These are phyloP conservation scores for Leucopsar rothschildi DNA, from an alignment of 2,113 vertebrate genomes.

Conservation along the genomic window DNA sequence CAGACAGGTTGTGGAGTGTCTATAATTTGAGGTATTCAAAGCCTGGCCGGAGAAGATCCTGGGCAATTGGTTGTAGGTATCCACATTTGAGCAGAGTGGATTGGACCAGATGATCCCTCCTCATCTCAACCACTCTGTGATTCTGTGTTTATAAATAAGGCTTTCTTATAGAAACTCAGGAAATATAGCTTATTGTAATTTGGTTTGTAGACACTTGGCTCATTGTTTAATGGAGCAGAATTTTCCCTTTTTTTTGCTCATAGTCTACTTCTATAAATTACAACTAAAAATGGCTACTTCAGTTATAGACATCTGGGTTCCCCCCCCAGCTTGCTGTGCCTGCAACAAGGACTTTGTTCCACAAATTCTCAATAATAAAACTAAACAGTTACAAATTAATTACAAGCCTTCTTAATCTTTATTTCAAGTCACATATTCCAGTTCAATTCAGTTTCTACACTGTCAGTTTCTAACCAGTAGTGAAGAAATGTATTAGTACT, in stretches of 20 bases:
- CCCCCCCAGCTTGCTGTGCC: accelerated
- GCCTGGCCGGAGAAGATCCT: neutral
- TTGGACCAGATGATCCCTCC: neutral
- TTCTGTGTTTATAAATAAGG: neutral
- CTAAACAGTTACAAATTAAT: neutral
- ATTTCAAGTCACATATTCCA: neutral
- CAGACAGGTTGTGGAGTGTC: neutral
- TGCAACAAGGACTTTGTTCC: neutral
- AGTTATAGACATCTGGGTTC: accelerated
- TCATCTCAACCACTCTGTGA: neutral
- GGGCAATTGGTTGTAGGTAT: neutral
- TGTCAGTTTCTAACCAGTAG: neutral
- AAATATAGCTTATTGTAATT: neutral
- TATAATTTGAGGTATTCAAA: neutral
- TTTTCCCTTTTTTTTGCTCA: neutral
- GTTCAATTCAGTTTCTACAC: neutral
- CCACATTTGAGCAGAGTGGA: neutral
- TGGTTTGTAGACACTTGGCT: neutral
- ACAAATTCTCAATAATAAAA: neutral
- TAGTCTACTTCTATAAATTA: neutral
- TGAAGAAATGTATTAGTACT: neutral
- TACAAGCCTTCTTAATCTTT: neutral
- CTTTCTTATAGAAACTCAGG: neutral
- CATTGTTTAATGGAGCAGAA: neutral
- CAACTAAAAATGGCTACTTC: neutral